Evolutionary conservation across 2,888 invertebrate genomes (phyloP), one percentile per base, ranked within the genome.

Genomic region (Drosophila fungiperda): DNA sequence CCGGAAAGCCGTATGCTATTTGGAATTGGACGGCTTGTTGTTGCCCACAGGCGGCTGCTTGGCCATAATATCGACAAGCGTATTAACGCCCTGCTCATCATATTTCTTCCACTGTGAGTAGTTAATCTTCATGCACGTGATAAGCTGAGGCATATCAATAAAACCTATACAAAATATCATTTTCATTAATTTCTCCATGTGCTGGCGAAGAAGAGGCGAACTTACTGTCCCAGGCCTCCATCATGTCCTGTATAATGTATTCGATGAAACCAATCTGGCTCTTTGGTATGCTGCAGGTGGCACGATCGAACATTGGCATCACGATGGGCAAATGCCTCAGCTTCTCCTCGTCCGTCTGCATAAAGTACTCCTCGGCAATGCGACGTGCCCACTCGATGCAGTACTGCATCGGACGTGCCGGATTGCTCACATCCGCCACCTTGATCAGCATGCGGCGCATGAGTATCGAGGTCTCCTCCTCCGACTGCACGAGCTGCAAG

Each of bases 251-350:
- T 89, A 99, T 98, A 92, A 99, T 99, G 94, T 97, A 98, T 93
- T 99, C 99, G 78, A 99, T 97, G 94, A 99, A 99, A 67, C 98
- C 98, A 89, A 98, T 98, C 94, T 99, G 99, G 71, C 99, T 98
- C 94, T 98, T 97, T 62, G 99, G 99, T 92, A 99, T 97, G 90
- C 98, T 99, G 94, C 99, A 99, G 2, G 97, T 96, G 71, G 96
- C 95, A 73, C 99, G 95, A 93, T 99, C 99, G 93, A 99, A 99
- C 95, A 98, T 97, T 11, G 99, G 99, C 99, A 99, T 99, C 76
- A 99, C 98, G 11, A 99, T 97, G 0, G 99, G 99, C 89, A 99
- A 94, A 57, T 96, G 96, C 80, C 95, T 95, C 17, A 95, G 94
- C 91, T 98, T 98, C 94, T 99, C 99, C 92, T 99, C 99, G 91